Evolutionary conservation across 2,888 invertebrate genomes (phyloP).

Genomic region (Protophormia terraenovae): DNA sequence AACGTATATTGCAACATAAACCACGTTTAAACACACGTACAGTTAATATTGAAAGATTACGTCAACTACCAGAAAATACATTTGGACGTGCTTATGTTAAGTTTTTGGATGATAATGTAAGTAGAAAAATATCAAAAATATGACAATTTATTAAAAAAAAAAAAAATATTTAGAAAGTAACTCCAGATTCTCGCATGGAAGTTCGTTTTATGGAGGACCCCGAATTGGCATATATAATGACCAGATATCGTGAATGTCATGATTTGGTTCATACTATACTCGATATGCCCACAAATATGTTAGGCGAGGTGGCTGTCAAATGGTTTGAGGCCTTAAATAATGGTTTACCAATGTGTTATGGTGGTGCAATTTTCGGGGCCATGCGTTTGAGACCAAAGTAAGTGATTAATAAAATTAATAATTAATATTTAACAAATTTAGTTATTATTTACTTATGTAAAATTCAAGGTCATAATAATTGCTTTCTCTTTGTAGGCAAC

Average conservation of each 20-base stretch:
- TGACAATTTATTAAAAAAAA: too few species aligned
- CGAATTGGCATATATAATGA: conserved; percentile 97
- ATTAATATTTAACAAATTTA: too few species aligned
- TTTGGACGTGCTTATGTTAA: conserved; percentile 93
- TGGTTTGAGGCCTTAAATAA: conserved; percentile 99
- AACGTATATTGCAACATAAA: conserved; percentile 87
- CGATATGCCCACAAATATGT: conserved; percentile 96
- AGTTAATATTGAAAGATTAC: conserved; percentile 88
- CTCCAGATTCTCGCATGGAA: conserved; percentile 93
- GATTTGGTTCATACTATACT: conserved; percentile 96
- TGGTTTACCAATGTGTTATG: conserved; percentile 96
- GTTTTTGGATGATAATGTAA: conserved; percentile 89
- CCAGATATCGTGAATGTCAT: conserved; percentile 97
- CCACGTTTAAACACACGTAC: conserved; percentile 94
- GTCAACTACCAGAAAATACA: conserved; percentile 88
- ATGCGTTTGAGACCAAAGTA: conserved; percentile 90
- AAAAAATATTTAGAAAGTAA: conserved; percentile 85
- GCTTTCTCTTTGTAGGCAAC: conserved; percentile 82
- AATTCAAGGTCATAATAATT: not conserved
- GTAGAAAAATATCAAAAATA: not conserved
- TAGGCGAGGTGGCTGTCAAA: conserved; percentile 96
- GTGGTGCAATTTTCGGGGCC: conserved; percentile 96
- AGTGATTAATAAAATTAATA: too few species aligned
- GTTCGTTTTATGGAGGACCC: conserved; percentile 95
- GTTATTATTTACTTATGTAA: not conserved